These are phyloP conservation scores for Hippolais icterina DNA, from an alignment of 2,113 vertebrate species.

Conservation along the genomic window DNA sequence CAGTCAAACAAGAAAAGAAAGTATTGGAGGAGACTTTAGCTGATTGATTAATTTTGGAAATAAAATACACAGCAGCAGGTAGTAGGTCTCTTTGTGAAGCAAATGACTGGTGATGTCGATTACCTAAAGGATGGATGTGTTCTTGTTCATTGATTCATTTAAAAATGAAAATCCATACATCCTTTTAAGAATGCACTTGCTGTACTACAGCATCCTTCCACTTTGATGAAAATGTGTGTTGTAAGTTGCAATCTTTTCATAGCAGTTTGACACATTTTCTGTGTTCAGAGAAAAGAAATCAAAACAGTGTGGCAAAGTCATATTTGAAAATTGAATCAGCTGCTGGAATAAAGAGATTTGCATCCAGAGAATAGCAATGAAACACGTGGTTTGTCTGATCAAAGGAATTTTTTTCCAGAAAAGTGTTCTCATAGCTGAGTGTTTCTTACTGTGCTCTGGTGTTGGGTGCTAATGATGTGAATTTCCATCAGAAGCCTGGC, in stretches of 20 bases:
- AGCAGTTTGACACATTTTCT: constrained; percentile 24
- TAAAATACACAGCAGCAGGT: not conserved
- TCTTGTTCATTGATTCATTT: not conserved
- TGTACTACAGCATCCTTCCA: not conserved
- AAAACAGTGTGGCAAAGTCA: not conserved
- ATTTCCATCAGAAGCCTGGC: not conserved
- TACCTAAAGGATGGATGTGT: not conserved
- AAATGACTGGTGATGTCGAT: not conserved
- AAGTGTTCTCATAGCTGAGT: not conserved
- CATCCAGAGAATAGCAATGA: not conserved
- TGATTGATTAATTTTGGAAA: not conserved
- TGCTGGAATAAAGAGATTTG: constrained; percentile 13
- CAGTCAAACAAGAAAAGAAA: not conserved
- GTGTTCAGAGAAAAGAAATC: constrained; percentile 14
- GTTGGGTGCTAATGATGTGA: not conserved
- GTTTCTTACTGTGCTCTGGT: not conserved
- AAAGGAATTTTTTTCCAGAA: not conserved
- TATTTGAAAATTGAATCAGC: constrained; percentile 20
- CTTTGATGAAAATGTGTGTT: not conserved
- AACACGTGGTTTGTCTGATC: not conserved
- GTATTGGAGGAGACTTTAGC: not conserved
- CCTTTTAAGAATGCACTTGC: not conserved
- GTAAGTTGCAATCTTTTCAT: not conserved
- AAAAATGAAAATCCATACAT: constrained; percentile 26
- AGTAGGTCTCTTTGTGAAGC: not conserved